Evolutionary conservation across 2,888 invertebrate species (phyloP).

Genomic region (Parascotia fuliginaria): DNA sequence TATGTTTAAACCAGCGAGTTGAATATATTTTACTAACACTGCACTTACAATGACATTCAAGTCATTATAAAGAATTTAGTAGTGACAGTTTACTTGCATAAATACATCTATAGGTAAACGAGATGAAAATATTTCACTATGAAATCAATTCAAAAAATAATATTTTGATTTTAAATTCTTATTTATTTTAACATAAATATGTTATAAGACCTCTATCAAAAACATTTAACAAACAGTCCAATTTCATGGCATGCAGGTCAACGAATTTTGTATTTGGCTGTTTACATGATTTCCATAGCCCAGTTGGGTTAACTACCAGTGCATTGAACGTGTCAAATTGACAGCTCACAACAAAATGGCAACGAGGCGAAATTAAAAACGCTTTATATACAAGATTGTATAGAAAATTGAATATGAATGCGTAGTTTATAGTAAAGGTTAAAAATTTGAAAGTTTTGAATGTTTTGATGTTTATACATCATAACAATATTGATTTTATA

Average conservation of each 20-base stretch:
- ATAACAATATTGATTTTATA: no score
- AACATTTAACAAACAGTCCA: background rate
- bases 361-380: background rate
- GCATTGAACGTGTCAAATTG: background rate
- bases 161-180: background rate
- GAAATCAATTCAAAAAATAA: background rate
- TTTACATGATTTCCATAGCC: slow-evolving; percentile 4
- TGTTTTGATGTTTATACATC: no score
- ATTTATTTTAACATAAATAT: slow-evolving; percentile 1
- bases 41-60: background rate
- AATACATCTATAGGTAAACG: background rate
- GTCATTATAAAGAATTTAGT: no score
- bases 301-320: background rate
- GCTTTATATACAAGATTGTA: background rate
- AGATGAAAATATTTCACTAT: background rate
- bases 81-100: no score
- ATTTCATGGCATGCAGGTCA: background rate
- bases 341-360: slow-evolving; percentile 6
- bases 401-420: background rate
- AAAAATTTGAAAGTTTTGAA: no score
- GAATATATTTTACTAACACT: background rate
- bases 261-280: slow-evolving; percentile 1
- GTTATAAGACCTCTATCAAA: background rate
- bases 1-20: background rate
- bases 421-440: background rate